phyloP scores from a whole-genome alignment of 2,888 invertebrate genomes.

The Gari tellinella region DNA sequence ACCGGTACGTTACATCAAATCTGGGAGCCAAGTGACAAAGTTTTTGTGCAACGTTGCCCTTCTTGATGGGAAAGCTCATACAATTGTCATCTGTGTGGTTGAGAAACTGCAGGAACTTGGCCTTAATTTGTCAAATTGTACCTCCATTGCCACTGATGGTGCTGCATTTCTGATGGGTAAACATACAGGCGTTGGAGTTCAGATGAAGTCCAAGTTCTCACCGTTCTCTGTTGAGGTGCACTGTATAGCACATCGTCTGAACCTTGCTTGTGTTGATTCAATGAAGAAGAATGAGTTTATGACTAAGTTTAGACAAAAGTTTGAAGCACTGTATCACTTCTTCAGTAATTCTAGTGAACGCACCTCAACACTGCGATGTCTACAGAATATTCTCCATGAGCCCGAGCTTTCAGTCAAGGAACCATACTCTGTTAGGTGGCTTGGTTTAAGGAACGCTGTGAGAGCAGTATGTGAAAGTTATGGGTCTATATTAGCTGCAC shows the following conservation, averaged over 20 bases:
- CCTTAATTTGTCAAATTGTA: conserved; percentile 12
- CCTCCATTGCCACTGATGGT: conserved; percentile 46
- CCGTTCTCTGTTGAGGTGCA: conserved; percentile 41
- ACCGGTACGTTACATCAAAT: conserved; percentile 33
- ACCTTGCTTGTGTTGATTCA: conserved; percentile 41
- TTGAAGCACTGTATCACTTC: conserved; percentile 29
- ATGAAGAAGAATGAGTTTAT: conserved; percentile 44
- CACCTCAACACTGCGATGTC: no score
- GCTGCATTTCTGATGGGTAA: conserved; percentile 41
- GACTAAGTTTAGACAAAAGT: conserved; percentile 44
- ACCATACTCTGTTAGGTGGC: conserved; percentile 36
- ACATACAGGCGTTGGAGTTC: conserved; percentile 33
- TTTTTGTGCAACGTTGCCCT: conserved; percentile 29
- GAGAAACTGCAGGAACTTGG: neutral
- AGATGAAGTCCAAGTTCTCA: conserved; percentile 28
- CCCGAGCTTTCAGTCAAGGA: conserved; percentile 27
- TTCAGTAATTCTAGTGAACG: no score
- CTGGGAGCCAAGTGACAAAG: conserved; percentile 26
- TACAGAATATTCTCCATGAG: no score
- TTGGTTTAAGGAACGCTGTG: conserved; percentile 36
- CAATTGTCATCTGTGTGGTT: conserved; percentile 21
- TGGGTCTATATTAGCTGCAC: conserved; percentile 25
- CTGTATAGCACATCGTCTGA: conserved; percentile 40
- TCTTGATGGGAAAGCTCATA: conserved; percentile 44
- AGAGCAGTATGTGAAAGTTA: conserved; percentile 37